phyloP scores from a whole-genome alignment of 1,140 invertebrate species.

The Penaeus chinensis region DNA sequence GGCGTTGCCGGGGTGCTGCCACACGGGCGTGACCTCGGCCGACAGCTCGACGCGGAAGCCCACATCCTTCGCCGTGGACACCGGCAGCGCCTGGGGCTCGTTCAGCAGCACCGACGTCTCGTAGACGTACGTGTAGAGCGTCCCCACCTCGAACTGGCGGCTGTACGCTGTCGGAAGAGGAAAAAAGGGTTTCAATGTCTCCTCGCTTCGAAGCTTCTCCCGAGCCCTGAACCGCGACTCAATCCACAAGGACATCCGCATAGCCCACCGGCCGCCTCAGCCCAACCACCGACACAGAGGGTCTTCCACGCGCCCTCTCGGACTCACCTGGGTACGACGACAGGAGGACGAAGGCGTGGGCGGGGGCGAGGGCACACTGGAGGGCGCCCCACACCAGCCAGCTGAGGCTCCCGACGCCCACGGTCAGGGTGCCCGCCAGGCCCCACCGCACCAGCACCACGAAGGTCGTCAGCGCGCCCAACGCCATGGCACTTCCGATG shows the following conservation, averaged over 20 bases:
- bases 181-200: not conserved
- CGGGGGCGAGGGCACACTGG: conserved; percentile 52
- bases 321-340: conserved; percentile 60
- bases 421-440: conserved; percentile 31
- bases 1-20: conserved; percentile 70
- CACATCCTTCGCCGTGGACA: conserved; percentile 71
- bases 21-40: conserved; percentile 71
- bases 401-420: conserved; percentile 44
- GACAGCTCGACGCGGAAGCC: conserved; percentile 71
- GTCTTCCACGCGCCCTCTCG: not conserved
- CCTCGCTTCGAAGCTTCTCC: not conserved
- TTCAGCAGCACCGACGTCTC: conserved; percentile 71
- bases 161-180: conserved; percentile 59
- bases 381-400: conserved; percentile 53
- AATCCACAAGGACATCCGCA: no score
- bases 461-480: conserved; percentile 31
- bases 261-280: not conserved
- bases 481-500: not conserved
- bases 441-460: conserved; percentile 37
- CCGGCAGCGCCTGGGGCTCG: conserved; percentile 67
- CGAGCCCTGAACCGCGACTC: not conserved
- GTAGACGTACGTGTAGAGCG: conserved; percentile 68
- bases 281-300: not conserved
- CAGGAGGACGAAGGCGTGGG: conserved; percentile 60
- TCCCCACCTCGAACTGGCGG: conserved; percentile 67